These are phyloP conservation scores for Apodemus speciosus DNA, from an alignment of 2,113 vertebrate genomes.

Conservation along the genomic window DNA sequence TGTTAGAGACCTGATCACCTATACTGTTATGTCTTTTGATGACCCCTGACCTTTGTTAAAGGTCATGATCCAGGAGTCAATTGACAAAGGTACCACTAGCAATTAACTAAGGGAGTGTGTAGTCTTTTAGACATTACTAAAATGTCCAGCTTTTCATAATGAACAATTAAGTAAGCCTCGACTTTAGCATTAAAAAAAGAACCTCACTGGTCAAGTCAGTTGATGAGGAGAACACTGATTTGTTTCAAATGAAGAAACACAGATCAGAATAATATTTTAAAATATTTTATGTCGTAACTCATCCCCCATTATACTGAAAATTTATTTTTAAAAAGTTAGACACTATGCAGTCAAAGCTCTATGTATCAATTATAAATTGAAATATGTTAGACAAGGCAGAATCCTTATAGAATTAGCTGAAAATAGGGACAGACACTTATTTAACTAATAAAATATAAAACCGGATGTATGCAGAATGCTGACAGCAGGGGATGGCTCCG, in stretches of 20 bases:
- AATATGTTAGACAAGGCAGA: conserved; percentile 35
- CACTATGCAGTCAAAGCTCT: conserved; percentile 1
- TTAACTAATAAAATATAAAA: conserved; percentile 46
- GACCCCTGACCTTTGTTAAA: background rate
- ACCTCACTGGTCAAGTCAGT: background rate
- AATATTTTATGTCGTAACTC: conserved; percentile 30
- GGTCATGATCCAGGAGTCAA: background rate
- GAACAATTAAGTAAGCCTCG: background rate
- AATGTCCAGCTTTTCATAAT: background rate
- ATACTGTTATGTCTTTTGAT: background rate
- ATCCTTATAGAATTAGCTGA: background rate
- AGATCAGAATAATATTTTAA: conserved; percentile 41
- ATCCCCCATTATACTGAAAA: conserved; percentile 18
- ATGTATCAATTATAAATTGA: background rate
- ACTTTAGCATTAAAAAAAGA: conserved; percentile 18
- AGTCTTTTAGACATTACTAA: background rate
- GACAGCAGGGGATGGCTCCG: background rate
- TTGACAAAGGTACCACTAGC: background rate
- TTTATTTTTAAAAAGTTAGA: conserved; percentile 27
- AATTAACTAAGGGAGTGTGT: background rate
- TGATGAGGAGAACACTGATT: conserved; percentile 16
- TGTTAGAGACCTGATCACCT: background rate
- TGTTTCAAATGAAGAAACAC: conserved; percentile 2
- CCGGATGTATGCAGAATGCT: background rate
- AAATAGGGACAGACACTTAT: background rate